Base-by-base conservation (phyloP, 1,140 invertebrate genomes). In the Drosophila cardini region DNA sequence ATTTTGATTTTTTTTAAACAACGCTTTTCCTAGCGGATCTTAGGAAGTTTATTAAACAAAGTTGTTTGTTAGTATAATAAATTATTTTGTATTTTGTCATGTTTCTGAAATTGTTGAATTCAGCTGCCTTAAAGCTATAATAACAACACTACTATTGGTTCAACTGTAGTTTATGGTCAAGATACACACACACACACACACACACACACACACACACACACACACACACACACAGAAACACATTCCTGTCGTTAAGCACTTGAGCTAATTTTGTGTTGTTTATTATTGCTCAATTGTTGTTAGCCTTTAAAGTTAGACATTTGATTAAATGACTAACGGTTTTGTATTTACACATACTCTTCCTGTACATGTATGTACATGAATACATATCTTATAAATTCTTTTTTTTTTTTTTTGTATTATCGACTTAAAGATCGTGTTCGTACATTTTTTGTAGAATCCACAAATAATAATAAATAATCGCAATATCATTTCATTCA, bases 111-210 rank as follows among this genome's bases (percentile, higher is more conserved):
- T n/a, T n/a, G n/a, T n/a, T n/a, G n/a, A n/a, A n/a, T n/a, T n/a
- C n/a, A n/a, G n/a, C n/a, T n/a, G n/a, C n/a, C n/a, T 21, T 21
- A 26, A 4, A 26, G 21, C 21, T 26, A 26, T 4, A 26, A 26
- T 26, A 4, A 3, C 1, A 26, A 26, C n/a, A 8, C 8, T 18
- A 2, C 32, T n/a, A 55, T 36, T 38, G 15, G 32, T 9, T 36
- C 18, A 40, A 3, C 52, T 38, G 52, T 52, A 10, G 46, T 62
- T 40, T 62, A 34, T 50, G 36, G 18, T 34, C 52, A 18, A 38
- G 34, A 40, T 26, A 13, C 15, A 56, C 5, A 34, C 10, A 32
- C 57, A 21, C 32, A 46, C 2, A 11, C 26, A 61, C 10, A 26
- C n/a, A n/a, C n/a, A n/a, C n/a, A n/a, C n/a, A n/a, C n/a, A 43